A percentile compares a stretch with the other conserved stretches of the same genome.
These are phyloP conservation scores for Oscheius sp. DNA, from an alignment of 1,140 invertebrate species.

Conservation along the genomic window DNA sequence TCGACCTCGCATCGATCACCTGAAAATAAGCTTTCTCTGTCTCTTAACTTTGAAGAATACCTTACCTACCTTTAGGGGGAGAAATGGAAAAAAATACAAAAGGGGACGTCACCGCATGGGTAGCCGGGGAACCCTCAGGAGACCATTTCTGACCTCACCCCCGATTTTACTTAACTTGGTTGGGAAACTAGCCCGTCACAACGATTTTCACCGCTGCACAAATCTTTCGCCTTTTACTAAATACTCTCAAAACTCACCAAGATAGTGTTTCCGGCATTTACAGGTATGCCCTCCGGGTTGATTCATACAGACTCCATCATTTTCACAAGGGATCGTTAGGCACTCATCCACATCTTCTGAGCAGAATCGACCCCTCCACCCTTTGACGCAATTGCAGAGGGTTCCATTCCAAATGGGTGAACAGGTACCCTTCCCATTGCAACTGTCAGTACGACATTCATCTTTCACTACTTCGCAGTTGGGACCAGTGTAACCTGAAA, in stretches of 20 bases:
- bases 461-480: slow-evolving; percentile 19
- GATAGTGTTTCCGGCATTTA: slow-evolving; percentile 47
- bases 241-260: slow-evolving; percentile 27
- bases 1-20: slow-evolving; percentile 49
- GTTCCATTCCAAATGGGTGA: slow-evolving; percentile 39
- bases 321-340: slow-evolving; percentile 46
- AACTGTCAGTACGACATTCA: slow-evolving; percentile 18
- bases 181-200: too few species aligned
- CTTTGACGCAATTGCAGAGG: slow-evolving; percentile 44
- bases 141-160: too few species aligned
- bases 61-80: too few species aligned
- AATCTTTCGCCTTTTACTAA: not conserved
- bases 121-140: too few species aligned
- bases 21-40: too few species aligned
- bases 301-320: slow-evolving; percentile 48
- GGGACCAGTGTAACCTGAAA: slow-evolving; percentile 20
- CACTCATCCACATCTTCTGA: slow-evolving; percentile 45
- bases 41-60: too few species aligned
- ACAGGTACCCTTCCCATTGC: slow-evolving; percentile 45
- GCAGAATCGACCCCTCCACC: slow-evolving; percentile 46
- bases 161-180: too few species aligned
- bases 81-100: too few species aligned
- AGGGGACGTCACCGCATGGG: too few species aligned
- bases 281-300: slow-evolving; percentile 38
- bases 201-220: too few species aligned